Percentiles rank a stretch among this genome's conserved stretches.
These are phyloP conservation scores for Silurus glanis DNA, from an alignment of 2,113 vertebrate species.

Conservation along the genomic window DNA sequence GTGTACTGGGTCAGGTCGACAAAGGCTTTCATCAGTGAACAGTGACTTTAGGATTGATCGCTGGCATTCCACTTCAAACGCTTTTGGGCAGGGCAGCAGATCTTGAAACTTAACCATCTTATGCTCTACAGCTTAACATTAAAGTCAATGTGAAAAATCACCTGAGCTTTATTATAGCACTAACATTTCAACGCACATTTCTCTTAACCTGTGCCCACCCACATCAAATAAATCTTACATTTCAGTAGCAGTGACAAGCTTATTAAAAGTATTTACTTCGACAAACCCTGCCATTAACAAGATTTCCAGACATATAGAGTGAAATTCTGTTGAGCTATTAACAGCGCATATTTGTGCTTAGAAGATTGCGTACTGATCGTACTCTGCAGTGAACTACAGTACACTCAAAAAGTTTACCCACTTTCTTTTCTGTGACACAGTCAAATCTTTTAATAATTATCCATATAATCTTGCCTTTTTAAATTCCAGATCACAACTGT, in stretches of 20 bases:
- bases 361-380: background rate
- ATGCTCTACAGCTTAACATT: conserved; percentile 32
- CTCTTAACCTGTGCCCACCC: conserved; percentile 18
- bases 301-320: background rate
- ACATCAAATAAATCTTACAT: background rate
- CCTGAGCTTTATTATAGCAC: conserved; percentile 18
- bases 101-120: conserved; percentile 36
- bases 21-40: conserved; percentile 56
- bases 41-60: conserved; percentile 33
- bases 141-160: conserved; percentile 36
- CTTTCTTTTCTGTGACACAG: too few species aligned
- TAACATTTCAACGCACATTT: background rate
- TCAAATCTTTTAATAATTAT: too few species aligned
- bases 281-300: background rate
- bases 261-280: background rate
- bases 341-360: background rate
- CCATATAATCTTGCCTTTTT: too few species aligned
- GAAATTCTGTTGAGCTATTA: background rate
- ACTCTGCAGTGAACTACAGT: too few species aligned
- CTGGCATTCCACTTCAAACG: conserved; percentile 54
- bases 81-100: conserved; percentile 16
- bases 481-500: background rate
- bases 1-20: conserved; percentile 48
- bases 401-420: too few species aligned
- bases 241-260: background rate